Base-by-base conservation (phyloP, 2,888 invertebrate species). In the Tholera decimalis region DNA sequence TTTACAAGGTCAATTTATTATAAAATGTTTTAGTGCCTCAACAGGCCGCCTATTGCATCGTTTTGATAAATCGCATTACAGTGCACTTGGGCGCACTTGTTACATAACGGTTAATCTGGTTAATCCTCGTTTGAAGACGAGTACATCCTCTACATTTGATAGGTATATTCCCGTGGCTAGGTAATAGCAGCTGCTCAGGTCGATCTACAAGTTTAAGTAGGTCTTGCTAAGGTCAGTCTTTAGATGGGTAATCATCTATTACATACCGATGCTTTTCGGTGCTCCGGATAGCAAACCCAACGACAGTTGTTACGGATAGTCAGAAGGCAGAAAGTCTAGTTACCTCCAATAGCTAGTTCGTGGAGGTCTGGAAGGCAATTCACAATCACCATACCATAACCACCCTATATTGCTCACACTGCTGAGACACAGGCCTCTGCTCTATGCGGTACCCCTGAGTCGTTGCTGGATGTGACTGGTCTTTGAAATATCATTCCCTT, bases 61-160 rank as follows among this genome's bases (percentile, higher is more conserved):
- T 47, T 62, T 59, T 58, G 41, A 59, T 75, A 49, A 75, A 67
- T 67, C 37, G 61, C 56, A 67, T 75, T 67, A 76, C 57, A 28
- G 46, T 58, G 39, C 67, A 62, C 55, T 75, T 43, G 22, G 15
- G 56, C 53, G 57, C 47, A 57, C 9, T 46, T n/a, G 43, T 65
- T 71, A 74, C 39, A 47, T 72, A 61, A 66, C 28, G 22, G 44
- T 30, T 15, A 49, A n/a, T n/a, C n/a, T n/a, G n/a, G n/a, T n/a
- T 71, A 49, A 55, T 76, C 58, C 54, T 33, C 28, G 44, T 43
- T 57, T 37, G 22, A 59, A 68, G 44, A 62, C 54, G 20, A 59
- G 18, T 26, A 15, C 15, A n/a, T n/a, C n/a, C n/a, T 65, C 28
- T n/a, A 46, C 37, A 43, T 43, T 47, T 50, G 22, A 56, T 55